Conservation (phyloP, 2,888 invertebrate genomes). For the Catonia carolina region DNA sequence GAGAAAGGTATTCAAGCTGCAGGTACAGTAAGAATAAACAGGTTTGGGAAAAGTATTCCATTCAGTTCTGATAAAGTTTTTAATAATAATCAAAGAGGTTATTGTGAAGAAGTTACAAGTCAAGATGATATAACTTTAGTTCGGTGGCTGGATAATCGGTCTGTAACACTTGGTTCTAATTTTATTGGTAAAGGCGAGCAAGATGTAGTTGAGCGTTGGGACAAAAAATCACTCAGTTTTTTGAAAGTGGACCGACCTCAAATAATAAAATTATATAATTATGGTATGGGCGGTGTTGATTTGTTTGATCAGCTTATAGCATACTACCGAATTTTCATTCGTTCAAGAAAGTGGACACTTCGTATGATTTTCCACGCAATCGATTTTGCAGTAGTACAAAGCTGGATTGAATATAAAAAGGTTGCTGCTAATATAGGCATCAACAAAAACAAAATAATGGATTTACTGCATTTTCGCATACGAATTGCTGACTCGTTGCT, state of each 20-base stretch:
- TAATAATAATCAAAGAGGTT: constrained; percentile 7
- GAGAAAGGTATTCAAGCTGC: constrained; percentile 5
- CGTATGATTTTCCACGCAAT: neutral
- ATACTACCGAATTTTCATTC: neutral
- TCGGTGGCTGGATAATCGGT: neutral
- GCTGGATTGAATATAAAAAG: neutral
- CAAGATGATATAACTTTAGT: neutral
- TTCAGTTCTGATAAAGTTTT: constrained; percentile 11
- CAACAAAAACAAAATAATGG: neutral
- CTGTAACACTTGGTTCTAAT: neutral
- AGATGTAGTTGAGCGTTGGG: neutral
- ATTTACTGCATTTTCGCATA: neutral
- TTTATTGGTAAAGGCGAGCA: neutral
- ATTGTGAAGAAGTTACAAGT: constrained; percentile 14
- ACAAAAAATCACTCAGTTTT: neutral
- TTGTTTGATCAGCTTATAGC: neutral
- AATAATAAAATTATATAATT: neutral
- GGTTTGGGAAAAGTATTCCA: constrained; percentile 8
- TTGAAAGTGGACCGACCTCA: neutral
- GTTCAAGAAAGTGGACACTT: too few species aligned
- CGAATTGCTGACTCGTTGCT: neutral
- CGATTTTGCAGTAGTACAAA: neutral
- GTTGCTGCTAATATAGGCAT: neutral
- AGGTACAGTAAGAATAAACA: constrained; percentile 4
- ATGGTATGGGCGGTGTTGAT: neutral